These are phyloP conservation scores for Leucoraja ocellata DNA, from an alignment of 2,797 vertebrate genomes.

Conservation along the genomic window DNA sequence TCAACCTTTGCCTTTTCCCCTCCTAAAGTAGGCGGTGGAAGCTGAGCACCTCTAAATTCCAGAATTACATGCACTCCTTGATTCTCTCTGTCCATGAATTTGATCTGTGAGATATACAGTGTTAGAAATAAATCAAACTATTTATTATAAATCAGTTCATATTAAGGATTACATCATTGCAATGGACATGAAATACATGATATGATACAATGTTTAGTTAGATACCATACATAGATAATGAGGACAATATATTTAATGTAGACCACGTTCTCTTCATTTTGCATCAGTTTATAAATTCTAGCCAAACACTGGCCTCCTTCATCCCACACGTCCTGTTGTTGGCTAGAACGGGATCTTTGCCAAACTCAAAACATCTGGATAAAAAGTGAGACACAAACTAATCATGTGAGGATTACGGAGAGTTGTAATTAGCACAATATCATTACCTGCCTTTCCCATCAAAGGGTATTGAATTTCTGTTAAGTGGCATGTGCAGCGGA, in stretches of 20 bases:
- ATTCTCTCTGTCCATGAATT: background rate
- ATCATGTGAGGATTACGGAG: background rate
- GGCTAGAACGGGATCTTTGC: background rate
- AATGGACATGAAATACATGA: background rate
- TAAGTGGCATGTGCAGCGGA: background rate
- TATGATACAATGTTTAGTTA: conserved; percentile 1
- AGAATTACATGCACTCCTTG: background rate
- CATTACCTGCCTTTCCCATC: background rate
- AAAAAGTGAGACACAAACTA: background rate
- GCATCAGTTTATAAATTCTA: background rate
- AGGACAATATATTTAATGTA: conserved; percentile 28
- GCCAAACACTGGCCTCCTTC: background rate
- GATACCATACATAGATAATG: background rate
- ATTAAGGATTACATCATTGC: conserved; percentile 27
- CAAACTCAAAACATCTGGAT: background rate
- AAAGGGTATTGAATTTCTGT: background rate
- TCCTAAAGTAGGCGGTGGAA: background rate
- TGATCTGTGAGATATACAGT: background rate
- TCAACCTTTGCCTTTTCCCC: no score
- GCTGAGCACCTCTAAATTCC: background rate
- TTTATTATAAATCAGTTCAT: conserved; percentile 29
- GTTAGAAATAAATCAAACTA: background rate
- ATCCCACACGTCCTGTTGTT: background rate
- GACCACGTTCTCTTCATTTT: background rate
- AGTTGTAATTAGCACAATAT: background rate